Evolutionary conservation across 2,888 invertebrate species (phyloP), one percentile per base, ranked within the genome.

Genomic region (Xanthostigma xanthostigma): DNA sequence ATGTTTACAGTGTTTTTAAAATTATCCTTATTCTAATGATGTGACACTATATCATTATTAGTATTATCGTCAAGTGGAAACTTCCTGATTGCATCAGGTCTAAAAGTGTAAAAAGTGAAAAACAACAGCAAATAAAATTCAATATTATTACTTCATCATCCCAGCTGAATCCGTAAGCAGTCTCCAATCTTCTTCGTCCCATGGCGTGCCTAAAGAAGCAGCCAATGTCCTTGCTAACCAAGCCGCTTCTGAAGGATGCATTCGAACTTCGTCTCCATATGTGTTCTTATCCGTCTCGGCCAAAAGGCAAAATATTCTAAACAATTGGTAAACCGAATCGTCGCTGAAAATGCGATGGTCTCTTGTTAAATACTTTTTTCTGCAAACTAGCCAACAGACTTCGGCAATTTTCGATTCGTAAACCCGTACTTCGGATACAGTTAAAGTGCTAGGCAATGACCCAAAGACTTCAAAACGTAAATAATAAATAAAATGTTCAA

Each of bases 331-430:
- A 8, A 82, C 72, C 13, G 80, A 79, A 47, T 76, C 74, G 53
- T 82, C 79, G 9, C 71, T 65, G 56, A 85, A 79, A 9, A 78
- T 64, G 2, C 76, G 71, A 56, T 74, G 72, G 52, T 79, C 75
- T 40, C 82, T 68, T 4, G 69, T 64, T 17, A 81, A 59, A 53
- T 78, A 78, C 47, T 70, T 71, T 60, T 80, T 82, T 49, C 80
- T 75, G 60, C 86, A 87, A 8, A 88, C 77, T 50, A 85, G 67
- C 89, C 89, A 89, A 63, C 87, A 87, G 46, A 82, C 78, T 68
- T 84, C 81, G 55, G 84, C 82, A 36, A 85, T 81, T 59, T 76
- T 75, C 52, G 72, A 73, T 64, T 82, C 81, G 54, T 73, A 79
- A 43, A 73, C 72, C 52, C 78, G 70, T 8, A 79, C 65, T 51